Conservation (phyloP, 2,113 vertebrate genomes). For the Neogobius melanostomus region DNA sequence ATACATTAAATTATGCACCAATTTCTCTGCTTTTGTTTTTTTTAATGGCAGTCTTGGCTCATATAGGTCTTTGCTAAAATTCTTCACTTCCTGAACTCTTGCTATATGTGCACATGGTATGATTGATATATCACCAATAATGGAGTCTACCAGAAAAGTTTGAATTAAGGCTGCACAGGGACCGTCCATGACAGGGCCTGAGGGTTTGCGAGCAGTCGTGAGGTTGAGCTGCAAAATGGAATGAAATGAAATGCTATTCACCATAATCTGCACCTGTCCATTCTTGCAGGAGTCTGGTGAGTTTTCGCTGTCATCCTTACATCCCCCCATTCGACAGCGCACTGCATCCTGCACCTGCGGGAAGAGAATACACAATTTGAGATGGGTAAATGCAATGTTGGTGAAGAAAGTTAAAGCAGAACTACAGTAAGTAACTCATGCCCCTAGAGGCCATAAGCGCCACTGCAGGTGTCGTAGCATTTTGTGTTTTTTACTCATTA, state of each 20-base stretch:
- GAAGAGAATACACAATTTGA: background rate
- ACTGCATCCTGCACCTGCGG: constrained; percentile 94
- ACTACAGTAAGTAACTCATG: too few species aligned
- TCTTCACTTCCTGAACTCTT: background rate
- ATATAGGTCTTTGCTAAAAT: background rate
- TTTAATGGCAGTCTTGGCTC: background rate
- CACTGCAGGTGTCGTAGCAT: too few species aligned
- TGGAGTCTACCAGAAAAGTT: background rate
- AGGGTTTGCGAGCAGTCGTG: constrained; percentile 1
- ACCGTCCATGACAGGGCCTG: constrained; percentile 8
- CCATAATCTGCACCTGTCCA: constrained; percentile 99
- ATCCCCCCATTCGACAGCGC: constrained; percentile 93
- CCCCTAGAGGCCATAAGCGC: too few species aligned
- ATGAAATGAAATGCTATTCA: constrained; percentile 85
- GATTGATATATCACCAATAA: too few species aligned
- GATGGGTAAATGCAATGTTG: constrained; percentile 32
- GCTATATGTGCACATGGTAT: too few species aligned
- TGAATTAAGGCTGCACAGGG: constrained; percentile 14
- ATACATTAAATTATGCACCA: background rate
- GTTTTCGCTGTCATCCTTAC: constrained; percentile 96
- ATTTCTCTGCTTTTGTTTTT: background rate
- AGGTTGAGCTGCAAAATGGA: constrained; percentile 38
- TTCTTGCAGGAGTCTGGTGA: constrained; percentile 99
- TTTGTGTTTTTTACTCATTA: too few species aligned
- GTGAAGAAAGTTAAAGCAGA: constrained; percentile 14